Evolutionary conservation across 2,797 vertebrate species (phyloP), one percentile per base, ranked within the genome.

Genomic region (Capromys pilorides): DNA sequence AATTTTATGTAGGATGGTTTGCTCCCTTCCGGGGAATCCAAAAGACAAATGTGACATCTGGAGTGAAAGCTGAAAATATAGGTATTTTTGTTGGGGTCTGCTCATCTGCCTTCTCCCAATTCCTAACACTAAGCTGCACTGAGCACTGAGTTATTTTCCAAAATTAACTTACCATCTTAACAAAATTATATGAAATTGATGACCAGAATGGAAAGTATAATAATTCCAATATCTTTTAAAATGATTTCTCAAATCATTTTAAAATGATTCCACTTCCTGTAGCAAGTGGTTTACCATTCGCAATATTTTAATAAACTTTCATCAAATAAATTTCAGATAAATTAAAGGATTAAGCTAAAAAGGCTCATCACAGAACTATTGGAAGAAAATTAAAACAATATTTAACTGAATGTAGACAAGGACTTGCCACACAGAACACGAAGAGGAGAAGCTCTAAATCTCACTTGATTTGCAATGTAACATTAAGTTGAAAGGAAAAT

Each of bases 141-240:
- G 24, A 89, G 28, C 49, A 61, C 33, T 73, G 2, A 39, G 11
- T 57, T 78, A 87, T 89, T 95, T 94, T 91, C 26, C 59, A n/a
- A 84, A 93, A 41, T 59, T 81, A 86, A 93, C 71, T 91, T 77
- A 79, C 1, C 80, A 57, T 28, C 77, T 54, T 93, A 80, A 59
- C 16, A 73, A 81, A 92, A 71, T 45, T 61, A 51, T 71, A 45
- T 82, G 54, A 88, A 54, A 91, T 49, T 77, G n/a, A 82, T 82
- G 41, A 4, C 36, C 16, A 86, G 69, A 85, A 87, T 78, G 24
- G 62, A 92, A 90, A 88, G 64, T 6, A 36, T 78, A 4, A 54
- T 9, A 51, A 71, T 94, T 84, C 45, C 77, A 51, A 90, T 88
- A 57, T 71, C 69, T 85, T 84, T 85, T 10, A 79, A 96, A 67